Evolutionary conservation across 37 sponge, comb jelly and placozoan genomes (phyloP), one percentile per base, ranked within the genome.

Genomic region (Oopsacas minuta): DNA sequence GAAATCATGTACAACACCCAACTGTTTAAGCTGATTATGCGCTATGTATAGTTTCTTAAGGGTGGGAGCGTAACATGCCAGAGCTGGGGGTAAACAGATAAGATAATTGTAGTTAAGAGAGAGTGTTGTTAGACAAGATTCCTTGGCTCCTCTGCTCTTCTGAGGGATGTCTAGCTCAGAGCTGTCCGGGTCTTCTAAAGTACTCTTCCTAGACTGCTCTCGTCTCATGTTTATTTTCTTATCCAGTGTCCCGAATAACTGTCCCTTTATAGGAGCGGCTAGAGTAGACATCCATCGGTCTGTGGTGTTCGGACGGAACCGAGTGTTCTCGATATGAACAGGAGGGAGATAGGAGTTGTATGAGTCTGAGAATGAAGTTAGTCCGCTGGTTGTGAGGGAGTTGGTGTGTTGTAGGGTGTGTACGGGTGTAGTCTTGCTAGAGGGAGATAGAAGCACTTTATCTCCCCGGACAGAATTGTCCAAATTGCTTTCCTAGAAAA

Each of bases 11-110:
- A 92, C 52, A 35, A 37, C 20, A 1, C 95, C 95, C 28, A 94
- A 86, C 10, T 51, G 35, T 15, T 75, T 36, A 35, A 94, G 87
- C 30, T 85, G 81, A 52, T 94, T 94, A 39, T 91, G 82, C 17
- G 91, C 88, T 10, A 92, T 35, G 35, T 88, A 88, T 12, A 92
- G 88, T 82, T 89, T 89, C 42, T 83, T 52, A 20, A 94, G 90
- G 38, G 86, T 89, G 0, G 91, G 92, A 0, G 92, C 88, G 5
- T 92, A 86, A 42, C 95, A 92, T 36, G 87, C 39, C 1, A 92
- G 87, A 5, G 90, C 91, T 8, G 30, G 36, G 17, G 91, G 91
- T 1, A 94, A 30, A 3, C 37, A 15, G 30, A 88, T 85, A 39
- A 94, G 84, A 36, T 85, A 36, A 52, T 94, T 94, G 81, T 53